Evolutionary conservation across 1,140 invertebrate genomes (phyloP), one percentile per base, ranked within the genome.

Genomic region (Drosophila sturtevanti): DNA sequence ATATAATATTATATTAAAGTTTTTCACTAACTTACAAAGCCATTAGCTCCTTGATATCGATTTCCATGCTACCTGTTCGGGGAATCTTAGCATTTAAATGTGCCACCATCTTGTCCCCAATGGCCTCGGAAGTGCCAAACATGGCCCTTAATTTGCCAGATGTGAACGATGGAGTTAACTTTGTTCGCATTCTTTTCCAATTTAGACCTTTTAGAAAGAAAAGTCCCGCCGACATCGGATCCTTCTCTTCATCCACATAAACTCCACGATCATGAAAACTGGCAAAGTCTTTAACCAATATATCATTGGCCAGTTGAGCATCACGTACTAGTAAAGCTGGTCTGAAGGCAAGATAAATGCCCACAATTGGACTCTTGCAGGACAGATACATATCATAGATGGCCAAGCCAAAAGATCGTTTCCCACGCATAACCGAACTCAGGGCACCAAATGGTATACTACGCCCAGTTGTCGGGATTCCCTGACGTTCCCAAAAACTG

Each of bases 251-350:
- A 61, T 93, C 89, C 14, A 80, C 72, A 63, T 92, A 92, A 52
- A 93, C 56, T 0, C 92, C 89, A 16, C 92, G 87, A 81, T 93
- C 92, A 24, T 92, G 84, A 59, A 93, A 93, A 52, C 81, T 77
- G 12, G 70, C 60, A 68, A 93, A 93, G 72, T 94, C 92, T 68
- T 90, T 92, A 14, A 91, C 72, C 9, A 93, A 48, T 10, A 94
- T 87, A 41, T 90, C 77, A 44, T 92, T 87, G 0, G 92, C 91
- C 12, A 93, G 52, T 24, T 92, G 81, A 0, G 92, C 92, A 78
- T 94, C 93, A 2, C 92, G 85, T 0, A 93, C n/a, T 2, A 94
- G 18, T 0, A 94, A 56, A 0, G 70, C 81, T 0, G 93, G 93
- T 9, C 91, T 77, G 52, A 87, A 56, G 0, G 82, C 77, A 11